Evolutionary conservation across 2,888 invertebrate genomes (phyloP), one percentile per base, ranked within the genome.

Genomic region (Nezara viridula): DNA sequence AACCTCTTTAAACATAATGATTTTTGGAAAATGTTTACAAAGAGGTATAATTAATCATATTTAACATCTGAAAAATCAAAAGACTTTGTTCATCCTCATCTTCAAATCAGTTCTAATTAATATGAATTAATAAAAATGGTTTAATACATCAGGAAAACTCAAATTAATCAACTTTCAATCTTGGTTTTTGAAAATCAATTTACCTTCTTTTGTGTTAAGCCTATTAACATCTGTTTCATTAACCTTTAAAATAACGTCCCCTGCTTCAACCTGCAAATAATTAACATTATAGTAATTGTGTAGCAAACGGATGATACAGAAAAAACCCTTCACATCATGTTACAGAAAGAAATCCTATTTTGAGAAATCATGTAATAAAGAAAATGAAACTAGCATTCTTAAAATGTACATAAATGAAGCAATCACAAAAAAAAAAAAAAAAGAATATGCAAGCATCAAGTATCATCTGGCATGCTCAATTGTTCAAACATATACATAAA

Each of bases 141-240:
- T 2, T 19, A 73, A 73, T 73, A 73, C 19, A 88, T 77, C 27
- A 88, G 27, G 50, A 24, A 81, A 77, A 88, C 32, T 77, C n/a
- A 73, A 86, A 66, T 60, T 73, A 86, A 89, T 85, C 88, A 89
- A 89, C 77, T 86, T 52, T 66, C 86, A 86, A 86, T 89, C 81
- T 88, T 88, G 55, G 60, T 86, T 86, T 50, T 66, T 37, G 19
- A 86, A 49, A 87, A 81, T 73, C 66, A 81, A 66, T 81, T 91
- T 94, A 97, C 97, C 97, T 96, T 98, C 98, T 95, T 97, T 97
- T 93, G 97, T 98, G 94, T 96, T 97, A 94, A 97, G 96, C 94
- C 96, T 96, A 94, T 97, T 96, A 92, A 98, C 98, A 94, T 98
- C 97, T 93, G 96, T 96, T 94, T 97, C 97, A 94, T 98, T 98